phyloP scores from a whole-genome alignment of 2,113 vertebrate genomes.

The Tiliqua scincoides region DNA sequence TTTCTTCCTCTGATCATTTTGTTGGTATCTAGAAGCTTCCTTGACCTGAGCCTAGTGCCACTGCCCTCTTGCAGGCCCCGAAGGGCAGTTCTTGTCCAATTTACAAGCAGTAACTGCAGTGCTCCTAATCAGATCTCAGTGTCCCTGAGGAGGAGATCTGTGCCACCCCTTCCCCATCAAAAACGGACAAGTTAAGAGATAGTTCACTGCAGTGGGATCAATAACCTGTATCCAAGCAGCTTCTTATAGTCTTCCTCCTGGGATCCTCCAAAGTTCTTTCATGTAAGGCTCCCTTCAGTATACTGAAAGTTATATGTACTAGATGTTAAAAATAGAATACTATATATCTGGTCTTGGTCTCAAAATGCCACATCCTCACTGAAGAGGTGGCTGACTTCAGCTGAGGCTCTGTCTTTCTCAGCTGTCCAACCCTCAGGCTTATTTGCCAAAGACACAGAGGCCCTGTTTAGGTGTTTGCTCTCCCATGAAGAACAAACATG shows the following conservation, averaged over 20 bases:
- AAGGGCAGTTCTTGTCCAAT: not conserved
- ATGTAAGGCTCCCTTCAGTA: not conserved
- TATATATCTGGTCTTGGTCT: not conserved
- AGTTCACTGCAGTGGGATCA: not conserved
- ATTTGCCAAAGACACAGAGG: not conserved
- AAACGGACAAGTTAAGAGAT: not conserved
- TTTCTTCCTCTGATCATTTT: not conserved
- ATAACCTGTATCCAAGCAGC: not conserved
- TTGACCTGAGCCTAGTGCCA: not conserved
- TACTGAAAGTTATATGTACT: slow-evolving; percentile 10
- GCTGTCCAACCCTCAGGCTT: not conserved
- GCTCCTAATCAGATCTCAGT: not conserved
- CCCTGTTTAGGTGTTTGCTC: not conserved
- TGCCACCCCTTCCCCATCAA: not conserved
- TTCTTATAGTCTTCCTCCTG: not conserved
- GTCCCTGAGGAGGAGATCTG: not conserved
- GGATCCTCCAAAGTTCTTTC: not conserved
- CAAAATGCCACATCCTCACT: not conserved
- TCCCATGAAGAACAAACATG: too few relatives aligned
- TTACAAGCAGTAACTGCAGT: rapidly evolving
- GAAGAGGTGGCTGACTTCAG: not conserved
- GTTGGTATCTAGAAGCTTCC: not conserved
- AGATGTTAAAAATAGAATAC: not conserved
- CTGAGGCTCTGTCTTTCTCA: not conserved
- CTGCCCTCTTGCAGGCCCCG: not conserved